Evolutionary conservation across 2,888 invertebrate genomes (phyloP), one percentile per base, ranked within the genome.

Genomic region (Sicus ferrugineus): DNA sequence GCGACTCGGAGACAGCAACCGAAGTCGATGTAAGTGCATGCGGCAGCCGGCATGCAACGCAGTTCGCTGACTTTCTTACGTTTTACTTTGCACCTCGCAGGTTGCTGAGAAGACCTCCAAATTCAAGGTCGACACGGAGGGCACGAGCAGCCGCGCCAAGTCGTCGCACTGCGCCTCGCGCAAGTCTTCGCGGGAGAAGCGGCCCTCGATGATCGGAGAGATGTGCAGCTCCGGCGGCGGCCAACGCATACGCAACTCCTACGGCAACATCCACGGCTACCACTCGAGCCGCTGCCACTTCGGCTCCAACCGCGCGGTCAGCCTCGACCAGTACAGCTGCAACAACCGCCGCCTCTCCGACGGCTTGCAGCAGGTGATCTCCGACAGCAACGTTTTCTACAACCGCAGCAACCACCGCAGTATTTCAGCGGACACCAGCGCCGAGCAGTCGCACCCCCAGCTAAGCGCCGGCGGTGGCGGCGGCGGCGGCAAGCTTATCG

Each of bases 101-200:
- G 87, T 88, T 34, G 88, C 91, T 72, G 92, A 92, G 80, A 91
- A 91, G 80, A 89, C 92, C 2, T 87, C 92, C 48, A 92, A 92
- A 80, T 92, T 92, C 80, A 92, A 92, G 82, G 92, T 92, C 74
- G 91, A 91, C 42, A 92, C 92, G 0, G 92, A 92, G 79, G 88
- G 89, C 68, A 87, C 86, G 73, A 83, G 87, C 75, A 84, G 85
- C 26, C 84, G 90, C 3, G 89, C 89, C 77, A 90, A 90, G 78
- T 89, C 82, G n/a, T 82, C 83, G 34, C 84, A 90, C 80, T 90
- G 90, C 0, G 89, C 89, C n/a, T 90, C 90, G 26, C 84, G 91
- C 21, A 91, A 91, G 80, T 90, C 90, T 9, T 90, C 90, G 72
- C 86, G 90, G 21, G 91, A 91, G 77, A 89, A 89, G 75, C 83